These are phyloP conservation scores for Vidua chalybeata DNA, from an alignment of 2,113 vertebrate genomes.

Conservation along the genomic window DNA sequence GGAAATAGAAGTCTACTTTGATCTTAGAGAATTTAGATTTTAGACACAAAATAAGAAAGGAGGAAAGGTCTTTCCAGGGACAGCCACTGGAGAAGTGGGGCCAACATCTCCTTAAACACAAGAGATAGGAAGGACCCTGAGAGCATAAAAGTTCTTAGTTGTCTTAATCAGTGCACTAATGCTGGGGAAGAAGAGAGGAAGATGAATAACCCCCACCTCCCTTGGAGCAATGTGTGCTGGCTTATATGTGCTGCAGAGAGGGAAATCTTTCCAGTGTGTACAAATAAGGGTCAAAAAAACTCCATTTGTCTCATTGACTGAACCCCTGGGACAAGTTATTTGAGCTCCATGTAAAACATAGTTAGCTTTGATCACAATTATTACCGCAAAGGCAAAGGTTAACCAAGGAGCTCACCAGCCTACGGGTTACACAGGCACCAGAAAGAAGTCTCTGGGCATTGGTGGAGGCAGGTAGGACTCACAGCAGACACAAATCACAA, in stretches of 20 bases:
- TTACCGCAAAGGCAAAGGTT: background rate
- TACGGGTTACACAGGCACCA: background rate
- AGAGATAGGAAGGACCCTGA: background rate
- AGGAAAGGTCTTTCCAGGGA: background rate
- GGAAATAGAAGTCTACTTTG: background rate
- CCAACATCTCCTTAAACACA: background rate
- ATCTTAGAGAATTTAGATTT: background rate
- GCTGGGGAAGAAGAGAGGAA: background rate
- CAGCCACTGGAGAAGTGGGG: background rate
- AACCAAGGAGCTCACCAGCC: background rate
- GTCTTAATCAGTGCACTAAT: background rate
- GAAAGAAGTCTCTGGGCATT: background rate
- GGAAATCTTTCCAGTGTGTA: background rate
- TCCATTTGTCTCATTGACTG: background rate
- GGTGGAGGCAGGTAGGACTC: background rate
- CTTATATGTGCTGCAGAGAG: background rate
- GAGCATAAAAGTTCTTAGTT: background rate
- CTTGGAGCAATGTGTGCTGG: background rate
- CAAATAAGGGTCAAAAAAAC: accelerated
- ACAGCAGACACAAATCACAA: background rate
- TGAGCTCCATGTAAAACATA: background rate
- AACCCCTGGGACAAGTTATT: background rate
- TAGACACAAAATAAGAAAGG: background rate
- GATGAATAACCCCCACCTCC: background rate
- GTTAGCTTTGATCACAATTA: background rate